Conservation (phyloP, 2,113 vertebrate species). For the Dasyprocta punctata region DNA sequence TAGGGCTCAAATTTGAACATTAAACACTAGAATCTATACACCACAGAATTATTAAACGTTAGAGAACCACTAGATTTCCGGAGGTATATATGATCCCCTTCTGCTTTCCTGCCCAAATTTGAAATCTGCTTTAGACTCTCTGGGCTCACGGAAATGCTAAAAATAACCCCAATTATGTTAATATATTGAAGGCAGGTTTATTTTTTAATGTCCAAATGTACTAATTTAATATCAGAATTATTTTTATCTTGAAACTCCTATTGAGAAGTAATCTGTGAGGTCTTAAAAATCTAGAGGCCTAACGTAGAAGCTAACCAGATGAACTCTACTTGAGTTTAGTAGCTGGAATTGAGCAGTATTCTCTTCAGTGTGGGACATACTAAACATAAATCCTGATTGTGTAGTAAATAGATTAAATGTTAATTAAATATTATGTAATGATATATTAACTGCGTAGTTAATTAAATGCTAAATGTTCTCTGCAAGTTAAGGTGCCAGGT, state of each 20-base stretch:
- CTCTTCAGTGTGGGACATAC: background rate
- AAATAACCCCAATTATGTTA: background rate
- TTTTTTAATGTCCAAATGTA: background rate
- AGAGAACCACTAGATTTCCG: slow-evolving; percentile 5
- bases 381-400: background rate
- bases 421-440: background rate
- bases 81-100: background rate
- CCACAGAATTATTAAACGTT: background rate
- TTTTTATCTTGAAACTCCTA: background rate
- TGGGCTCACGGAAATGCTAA: background rate
- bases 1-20: background rate
- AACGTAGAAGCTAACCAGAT: background rate
- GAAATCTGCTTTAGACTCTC: background rate
- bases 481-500: background rate
- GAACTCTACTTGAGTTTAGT: background rate
- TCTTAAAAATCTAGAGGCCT: background rate
- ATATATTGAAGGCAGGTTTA: background rate
- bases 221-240: background rate
- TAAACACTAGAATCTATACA: background rate
- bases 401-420: background rate
- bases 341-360: background rate
- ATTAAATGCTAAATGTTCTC: background rate
- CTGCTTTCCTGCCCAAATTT: background rate
- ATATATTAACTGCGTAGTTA: background rate
- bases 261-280: background rate